Conservation (phyloP, 1,140 invertebrate genomes). For the Tribolium madens region DNA sequence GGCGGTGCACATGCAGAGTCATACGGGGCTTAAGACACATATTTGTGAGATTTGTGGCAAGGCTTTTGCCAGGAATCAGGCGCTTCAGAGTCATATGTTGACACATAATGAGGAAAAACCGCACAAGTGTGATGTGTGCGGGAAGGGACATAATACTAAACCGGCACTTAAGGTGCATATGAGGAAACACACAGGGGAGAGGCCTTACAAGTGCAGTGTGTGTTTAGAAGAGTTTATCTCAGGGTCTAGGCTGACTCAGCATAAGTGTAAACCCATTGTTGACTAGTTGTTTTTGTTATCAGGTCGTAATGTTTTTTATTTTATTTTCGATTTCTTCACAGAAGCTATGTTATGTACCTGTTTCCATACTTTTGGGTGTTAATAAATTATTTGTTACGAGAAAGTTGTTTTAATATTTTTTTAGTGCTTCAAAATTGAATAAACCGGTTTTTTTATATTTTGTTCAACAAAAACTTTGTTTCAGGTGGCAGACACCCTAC, state of each 20-base stretch:
- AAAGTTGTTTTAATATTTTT: too few relatives aligned
- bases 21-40: not conserved
- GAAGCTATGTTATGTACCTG: too few relatives aligned
- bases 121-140: constrained; percentile 75
- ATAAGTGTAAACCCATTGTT: constrained; percentile 67
- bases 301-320: not conserved
- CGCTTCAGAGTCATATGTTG: constrained; percentile 80
- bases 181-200: constrained; percentile 71
- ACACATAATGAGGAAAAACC: constrained; percentile 82
- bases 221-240: constrained; percentile 77
- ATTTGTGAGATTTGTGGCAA: constrained; percentile 1
- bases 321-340: not conserved
- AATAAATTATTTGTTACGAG: too few relatives aligned
- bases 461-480: too few relatives aligned
- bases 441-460: too few relatives aligned
- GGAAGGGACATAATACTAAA: constrained; percentile 63
- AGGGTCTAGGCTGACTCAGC: constrained; percentile 75
- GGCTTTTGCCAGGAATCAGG: constrained; percentile 67
- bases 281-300: not conserved
- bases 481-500: too few relatives aligned
- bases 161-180: constrained; percentile 68
- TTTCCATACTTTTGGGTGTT: too few relatives aligned
- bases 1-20: constrained; percentile 60
- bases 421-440: too few relatives aligned
- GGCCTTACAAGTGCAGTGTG: constrained; percentile 64